Conservation (phyloP, 2,113 vertebrate species). For the Chionomys nivalis region DNA sequence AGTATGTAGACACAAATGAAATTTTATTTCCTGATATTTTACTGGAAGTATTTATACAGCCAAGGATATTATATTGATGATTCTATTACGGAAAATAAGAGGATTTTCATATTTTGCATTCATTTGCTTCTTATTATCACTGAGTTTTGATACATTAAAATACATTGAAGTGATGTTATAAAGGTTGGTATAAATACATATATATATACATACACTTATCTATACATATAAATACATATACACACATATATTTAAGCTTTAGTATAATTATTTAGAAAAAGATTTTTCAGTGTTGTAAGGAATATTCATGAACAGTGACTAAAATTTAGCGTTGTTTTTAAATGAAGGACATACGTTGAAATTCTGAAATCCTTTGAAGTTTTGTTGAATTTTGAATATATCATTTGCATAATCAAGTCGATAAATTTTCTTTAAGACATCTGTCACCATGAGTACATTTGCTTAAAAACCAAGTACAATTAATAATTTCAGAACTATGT, state of each 20-base stretch:
- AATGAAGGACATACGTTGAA: not conserved
- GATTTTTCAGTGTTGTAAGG: not conserved
- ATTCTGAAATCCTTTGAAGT: not conserved
- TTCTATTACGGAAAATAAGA: not conserved
- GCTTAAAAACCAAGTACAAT: not conserved
- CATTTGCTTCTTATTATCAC: not conserved
- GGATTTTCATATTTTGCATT: not conserved
- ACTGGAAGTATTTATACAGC: not conserved
- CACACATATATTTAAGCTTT: not conserved
- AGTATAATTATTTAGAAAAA: not conserved
- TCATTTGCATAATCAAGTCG: not conserved
- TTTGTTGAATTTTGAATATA: slow-evolving; percentile 8
- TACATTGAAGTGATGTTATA: not conserved
- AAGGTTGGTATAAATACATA: not conserved
- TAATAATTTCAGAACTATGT: not conserved
- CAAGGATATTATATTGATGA: not conserved
- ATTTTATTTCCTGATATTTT: not conserved
- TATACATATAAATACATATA: too few species aligned
- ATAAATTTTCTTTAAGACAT: not conserved
- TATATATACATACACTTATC: not conserved
- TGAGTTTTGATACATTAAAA: not conserved
- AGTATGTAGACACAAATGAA: not conserved
- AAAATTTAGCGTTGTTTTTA: not conserved
- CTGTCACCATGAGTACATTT: not conserved
- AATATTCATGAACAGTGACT: not conserved